These are phyloP conservation scores for Sardina pilchardus DNA, from an alignment of 2,113 vertebrate genomes.

Conservation along the genomic window DNA sequence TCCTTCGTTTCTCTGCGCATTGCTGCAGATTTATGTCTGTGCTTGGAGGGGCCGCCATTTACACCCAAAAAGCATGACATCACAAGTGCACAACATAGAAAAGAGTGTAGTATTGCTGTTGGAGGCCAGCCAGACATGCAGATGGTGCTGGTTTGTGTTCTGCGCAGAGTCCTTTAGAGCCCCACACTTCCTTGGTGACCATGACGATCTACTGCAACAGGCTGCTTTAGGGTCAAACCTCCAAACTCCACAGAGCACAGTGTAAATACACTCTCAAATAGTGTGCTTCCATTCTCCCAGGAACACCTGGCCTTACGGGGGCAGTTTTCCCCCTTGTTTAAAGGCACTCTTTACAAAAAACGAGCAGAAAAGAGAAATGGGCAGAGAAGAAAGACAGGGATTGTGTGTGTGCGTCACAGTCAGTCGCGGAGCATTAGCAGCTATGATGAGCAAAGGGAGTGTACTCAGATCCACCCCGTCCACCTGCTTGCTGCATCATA, in stretches of 20 bases:
- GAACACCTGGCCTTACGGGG: background rate
- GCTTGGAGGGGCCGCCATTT: background rate
- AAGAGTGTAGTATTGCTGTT: slow-evolving; percentile 57
- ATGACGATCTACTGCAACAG: slow-evolving; percentile 47
- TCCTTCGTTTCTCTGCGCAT: background rate
- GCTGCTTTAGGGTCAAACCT: background rate
- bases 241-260: background rate
- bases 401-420: slow-evolving; percentile 22
- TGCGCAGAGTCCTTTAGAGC: slow-evolving; percentile 60
- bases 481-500: slow-evolving; percentile 65
- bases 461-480: slow-evolving; percentile 40
- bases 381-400: background rate
- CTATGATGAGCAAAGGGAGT: slow-evolving; percentile 22
- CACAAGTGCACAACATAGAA: slow-evolving; percentile 17
- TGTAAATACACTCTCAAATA: background rate
- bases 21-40: slow-evolving; percentile 18
- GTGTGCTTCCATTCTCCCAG: background rate
- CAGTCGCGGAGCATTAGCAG: background rate
- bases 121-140: slow-evolving; percentile 65
- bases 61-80: slow-evolving; percentile 17
- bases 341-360: background rate
- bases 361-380: background rate
- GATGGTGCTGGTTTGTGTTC: slow-evolving; percentile 68
- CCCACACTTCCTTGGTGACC: slow-evolving; percentile 60
- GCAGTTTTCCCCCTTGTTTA: background rate